Conservation (phyloP, 2,797 vertebrate genomes). For the Borostomias antarcticus region DNA sequence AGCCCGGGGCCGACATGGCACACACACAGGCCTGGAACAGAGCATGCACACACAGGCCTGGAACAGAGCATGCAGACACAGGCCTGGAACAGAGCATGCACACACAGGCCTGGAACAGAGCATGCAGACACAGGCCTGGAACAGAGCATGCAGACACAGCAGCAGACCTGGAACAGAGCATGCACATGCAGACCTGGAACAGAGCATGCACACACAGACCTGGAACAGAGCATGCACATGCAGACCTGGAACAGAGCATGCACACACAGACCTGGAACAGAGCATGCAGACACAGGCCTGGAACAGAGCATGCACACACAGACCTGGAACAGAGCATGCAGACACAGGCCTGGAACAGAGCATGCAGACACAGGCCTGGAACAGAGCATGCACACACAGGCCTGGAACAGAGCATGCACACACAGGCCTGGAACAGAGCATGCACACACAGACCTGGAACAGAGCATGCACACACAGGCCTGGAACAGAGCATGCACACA, state of each 20-base stretch:
- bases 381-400: slow-evolving; percentile 33
- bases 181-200: slow-evolving; percentile 13
- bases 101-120: too few relatives aligned
- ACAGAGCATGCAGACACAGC: slow-evolving; percentile 33
- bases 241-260: slow-evolving; percentile 12
- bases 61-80: too few relatives aligned
- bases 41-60: slow-evolving; percentile 35
- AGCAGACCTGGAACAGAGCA: too few relatives aligned
- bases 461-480: slow-evolving; percentile 33
- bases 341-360: too few relatives aligned
- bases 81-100: slow-evolving; percentile 16
- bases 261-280: too few relatives aligned
- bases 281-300: too few relatives aligned
- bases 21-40: slow-evolving; percentile 12
- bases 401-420: too few relatives aligned
- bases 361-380: slow-evolving; percentile 3
- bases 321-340: slow-evolving; percentile 12
- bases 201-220: slow-evolving; percentile 33
- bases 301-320: slow-evolving; percentile 32
- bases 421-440: slow-evolving; percentile 9
- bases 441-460: slow-evolving; percentile 29
- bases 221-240: too few relatives aligned
- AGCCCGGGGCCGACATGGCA: too few relatives aligned
- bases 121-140: slow-evolving; percentile 3
- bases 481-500: too few relatives aligned